A percentile compares a stretch with the other conserved stretches of the same genome.
These are phyloP conservation scores for Catostomus latipinnis DNA, from an alignment of 2,797 vertebrate species.

Conservation along the genomic window DNA sequence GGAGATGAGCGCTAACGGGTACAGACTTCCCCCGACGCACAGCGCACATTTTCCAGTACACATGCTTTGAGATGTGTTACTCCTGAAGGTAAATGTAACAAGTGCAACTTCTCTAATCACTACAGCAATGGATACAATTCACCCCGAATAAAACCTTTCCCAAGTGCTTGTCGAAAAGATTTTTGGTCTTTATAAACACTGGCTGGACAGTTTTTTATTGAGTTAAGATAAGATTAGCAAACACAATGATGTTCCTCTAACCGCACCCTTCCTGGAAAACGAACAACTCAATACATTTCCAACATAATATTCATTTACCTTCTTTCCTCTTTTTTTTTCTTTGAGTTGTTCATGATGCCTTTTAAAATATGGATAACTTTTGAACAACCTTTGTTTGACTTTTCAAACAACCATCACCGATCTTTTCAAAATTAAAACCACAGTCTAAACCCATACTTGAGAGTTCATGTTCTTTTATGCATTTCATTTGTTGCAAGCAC, in stretches of 20 bases:
- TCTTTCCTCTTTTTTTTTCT: not conserved
- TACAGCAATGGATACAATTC: not conserved
- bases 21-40: slow-evolving; percentile 73
- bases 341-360: no score
- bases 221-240: slow-evolving; percentile 36
- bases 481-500: not conserved
- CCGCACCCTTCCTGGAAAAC: slow-evolving; percentile 16
- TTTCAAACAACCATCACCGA: not conserved
- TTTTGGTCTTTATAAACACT: slow-evolving; percentile 20
- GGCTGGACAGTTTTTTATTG: slow-evolving; percentile 18
- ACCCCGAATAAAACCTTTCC: not conserved
- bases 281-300: not conserved
- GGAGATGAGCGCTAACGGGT: slow-evolving; percentile 73
- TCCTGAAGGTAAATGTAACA: not conserved
- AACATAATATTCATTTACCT: not conserved
- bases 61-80: slow-evolving; percentile 66
- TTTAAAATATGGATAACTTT: not conserved
- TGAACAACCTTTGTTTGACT: no score
- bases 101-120: not conserved
- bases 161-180: not conserved
- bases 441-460: not conserved
- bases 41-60: slow-evolving; percentile 80
- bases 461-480: not conserved
- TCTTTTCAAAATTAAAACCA: not conserved
- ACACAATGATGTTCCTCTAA: not conserved